Percentiles rank a stretch among this genome's conserved stretches.
These are phyloP conservation scores for Fregata magnificens DNA, from an alignment of 2,113 vertebrate species.

Conservation along the genomic window DNA sequence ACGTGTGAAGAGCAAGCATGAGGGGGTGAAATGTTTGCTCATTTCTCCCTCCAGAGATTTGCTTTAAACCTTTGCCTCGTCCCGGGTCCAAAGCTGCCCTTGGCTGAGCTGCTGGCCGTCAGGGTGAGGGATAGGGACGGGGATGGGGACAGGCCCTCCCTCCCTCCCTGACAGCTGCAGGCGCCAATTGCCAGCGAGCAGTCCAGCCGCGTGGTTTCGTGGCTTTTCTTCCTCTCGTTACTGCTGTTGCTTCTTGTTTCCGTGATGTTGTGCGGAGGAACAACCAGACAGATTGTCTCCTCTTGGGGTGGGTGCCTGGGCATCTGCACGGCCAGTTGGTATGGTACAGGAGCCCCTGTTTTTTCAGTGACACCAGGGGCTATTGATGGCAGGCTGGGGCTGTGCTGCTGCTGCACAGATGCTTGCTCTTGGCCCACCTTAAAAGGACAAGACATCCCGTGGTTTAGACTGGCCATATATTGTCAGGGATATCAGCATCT, in stretches of 20 bases:
- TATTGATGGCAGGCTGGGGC: slow-evolving; percentile 42
- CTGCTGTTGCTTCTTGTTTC: slow-evolving; percentile 54
- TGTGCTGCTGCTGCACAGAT: slow-evolving; percentile 46
- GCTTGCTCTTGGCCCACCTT: slow-evolving; percentile 61
- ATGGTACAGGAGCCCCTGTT: slow-evolving; percentile 17
- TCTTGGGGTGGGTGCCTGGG: not conserved
- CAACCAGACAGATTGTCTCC: slow-evolving; percentile 17
- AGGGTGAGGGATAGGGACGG: not conserved
- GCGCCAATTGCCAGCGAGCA: slow-evolving; percentile 51
- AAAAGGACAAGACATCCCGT: slow-evolving; percentile 63
- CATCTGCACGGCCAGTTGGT: slow-evolving; percentile 40
- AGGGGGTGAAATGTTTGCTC: not conserved
- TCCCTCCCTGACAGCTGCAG: slow-evolving; percentile 51
- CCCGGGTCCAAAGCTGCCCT: not conserved
- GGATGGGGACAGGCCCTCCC: not conserved
- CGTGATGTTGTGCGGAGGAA: slow-evolving; percentile 1
- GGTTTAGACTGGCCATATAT: slow-evolving; percentile 47
- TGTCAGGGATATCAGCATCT: slow-evolving; percentile 44
- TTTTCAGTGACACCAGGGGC: slow-evolving; percentile 27
- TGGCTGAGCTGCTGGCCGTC: not conserved
- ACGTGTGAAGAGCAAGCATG: not conserved
- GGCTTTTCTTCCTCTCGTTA: slow-evolving; percentile 52
- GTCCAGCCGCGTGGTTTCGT: not conserved
- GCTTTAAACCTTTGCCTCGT: not conserved
- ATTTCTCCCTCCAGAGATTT: not conserved